A percentile compares a stretch with the other conserved stretches of the same genome.
phyloP scores from a whole-genome alignment of 1,140 invertebrate species.

The Nymphalis io region DNA sequence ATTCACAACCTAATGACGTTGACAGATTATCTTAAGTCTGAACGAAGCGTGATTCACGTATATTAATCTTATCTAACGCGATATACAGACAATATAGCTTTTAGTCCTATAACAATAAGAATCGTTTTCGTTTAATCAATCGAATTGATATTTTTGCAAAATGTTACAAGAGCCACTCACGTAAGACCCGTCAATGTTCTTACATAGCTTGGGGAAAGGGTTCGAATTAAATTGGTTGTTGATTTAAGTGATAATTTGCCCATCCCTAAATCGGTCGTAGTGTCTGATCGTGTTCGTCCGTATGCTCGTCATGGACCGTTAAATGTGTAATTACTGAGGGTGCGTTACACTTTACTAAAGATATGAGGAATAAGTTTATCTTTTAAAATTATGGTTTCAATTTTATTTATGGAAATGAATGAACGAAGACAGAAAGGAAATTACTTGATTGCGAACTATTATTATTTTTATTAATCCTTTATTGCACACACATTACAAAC shows the following conservation, averaged over 20 bases:
- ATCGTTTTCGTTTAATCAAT: neutral
- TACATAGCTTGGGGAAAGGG: neutral
- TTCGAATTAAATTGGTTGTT: conserved; percentile 32
- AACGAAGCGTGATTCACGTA: conserved; percentile 42
- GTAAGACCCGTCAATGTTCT: conserved; percentile 14
- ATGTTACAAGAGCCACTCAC: neutral
- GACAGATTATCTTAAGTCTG: conserved; percentile 45
- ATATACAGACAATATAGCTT: neutral
- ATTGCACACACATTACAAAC: too few species aligned
- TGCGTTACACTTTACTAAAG: conserved; percentile 24
- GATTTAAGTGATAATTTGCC: conserved; percentile 46
- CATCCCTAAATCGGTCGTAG: conserved; percentile 49
- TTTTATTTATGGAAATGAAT: conserved; percentile 4
- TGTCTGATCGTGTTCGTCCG: conserved; percentile 55
- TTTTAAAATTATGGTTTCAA: neutral
- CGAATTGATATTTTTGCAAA: conserved; percentile 8
- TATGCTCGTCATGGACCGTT: conserved; percentile 49
- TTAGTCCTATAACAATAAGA: neutral
- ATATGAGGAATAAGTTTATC: conserved; percentile 1
- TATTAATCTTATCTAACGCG: conserved; percentile 2
- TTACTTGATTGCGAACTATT: too few species aligned
- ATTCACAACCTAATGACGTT: conserved; percentile 43
- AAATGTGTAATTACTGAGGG: conserved; percentile 38
- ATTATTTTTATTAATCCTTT: too few species aligned
- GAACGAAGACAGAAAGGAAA: too few species aligned